These are phyloP conservation scores for Lepisosteus oculatus DNA, from an alignment of 2,113 vertebrate species.

Conservation along the genomic window DNA sequence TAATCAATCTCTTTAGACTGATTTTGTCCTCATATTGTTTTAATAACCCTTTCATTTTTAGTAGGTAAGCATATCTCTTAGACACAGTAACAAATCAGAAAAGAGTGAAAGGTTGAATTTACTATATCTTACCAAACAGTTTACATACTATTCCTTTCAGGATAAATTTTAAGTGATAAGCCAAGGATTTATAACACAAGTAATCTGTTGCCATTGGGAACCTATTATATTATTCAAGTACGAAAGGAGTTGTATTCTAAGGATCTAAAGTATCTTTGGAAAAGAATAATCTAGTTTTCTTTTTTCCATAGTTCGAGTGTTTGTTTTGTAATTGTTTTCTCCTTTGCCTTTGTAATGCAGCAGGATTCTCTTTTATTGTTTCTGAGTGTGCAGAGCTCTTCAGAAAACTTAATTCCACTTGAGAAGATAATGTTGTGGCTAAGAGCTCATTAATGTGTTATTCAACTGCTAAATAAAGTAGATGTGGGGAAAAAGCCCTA, in stretches of 20 bases:
- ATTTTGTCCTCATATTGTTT: slow-evolving; percentile 57
- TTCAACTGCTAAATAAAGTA: slow-evolving; percentile 13
- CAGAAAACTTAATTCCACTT: slow-evolving; percentile 11
- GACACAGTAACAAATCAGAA: slow-evolving; percentile 2
- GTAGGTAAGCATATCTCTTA: slow-evolving; percentile 5
- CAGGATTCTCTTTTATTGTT: slow-evolving; percentile 12
- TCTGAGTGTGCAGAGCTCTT: neutral
- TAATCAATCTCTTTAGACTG: slow-evolving; percentile 52
- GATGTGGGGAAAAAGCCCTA: too few relatives aligned
- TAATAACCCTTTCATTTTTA: slow-evolving; percentile 44
- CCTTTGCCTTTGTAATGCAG: neutral
- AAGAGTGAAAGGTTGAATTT: neutral
- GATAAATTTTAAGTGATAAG: neutral
- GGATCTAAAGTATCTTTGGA: neutral
- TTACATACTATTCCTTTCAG: neutral
- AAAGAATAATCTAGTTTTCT: neutral
- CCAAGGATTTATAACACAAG: neutral
- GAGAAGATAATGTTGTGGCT: neutral
- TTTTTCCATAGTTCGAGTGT: neutral
- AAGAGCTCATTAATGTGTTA: slow-evolving; percentile 14
- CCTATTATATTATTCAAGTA: neutral
- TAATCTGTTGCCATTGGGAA: neutral
- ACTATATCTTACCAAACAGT: neutral
- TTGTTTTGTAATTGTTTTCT: neutral
- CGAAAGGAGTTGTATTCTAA: neutral